Evolutionary conservation across 2,888 invertebrate genomes (phyloP).

Genomic region (Rosalia funebris): DNA sequence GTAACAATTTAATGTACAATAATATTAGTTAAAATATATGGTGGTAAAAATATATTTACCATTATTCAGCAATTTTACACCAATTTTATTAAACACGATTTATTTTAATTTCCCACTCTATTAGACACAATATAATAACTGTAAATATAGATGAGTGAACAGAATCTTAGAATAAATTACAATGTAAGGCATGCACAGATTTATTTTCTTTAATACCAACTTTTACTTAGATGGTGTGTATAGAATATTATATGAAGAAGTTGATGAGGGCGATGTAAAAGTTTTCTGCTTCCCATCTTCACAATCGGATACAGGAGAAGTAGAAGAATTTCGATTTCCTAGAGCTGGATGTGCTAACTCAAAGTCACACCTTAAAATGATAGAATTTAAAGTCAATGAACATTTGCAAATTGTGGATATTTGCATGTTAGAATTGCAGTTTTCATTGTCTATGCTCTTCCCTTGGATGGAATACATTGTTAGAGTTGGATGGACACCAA

Average conservation of each 20-base stretch:
- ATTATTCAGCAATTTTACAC: no score
- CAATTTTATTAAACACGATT: no score
- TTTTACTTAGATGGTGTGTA: slow-evolving; percentile 77
- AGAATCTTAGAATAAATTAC: no score
- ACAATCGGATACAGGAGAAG: slow-evolving; percentile 79
- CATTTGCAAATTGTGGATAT: slow-evolving; percentile 78
- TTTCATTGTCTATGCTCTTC: slow-evolving; percentile 82
- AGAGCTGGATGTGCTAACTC: slow-evolving; percentile 91
- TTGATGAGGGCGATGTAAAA: slow-evolving; percentile 90
- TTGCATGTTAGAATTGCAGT: slow-evolving; percentile 78
- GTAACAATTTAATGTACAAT: no score
- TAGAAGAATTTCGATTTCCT: slow-evolving; percentile 89
- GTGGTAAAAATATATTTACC: no score
- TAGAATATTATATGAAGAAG: slow-evolving; percentile 87
- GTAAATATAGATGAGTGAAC: no score
- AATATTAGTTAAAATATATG: no score
- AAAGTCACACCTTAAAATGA: slow-evolving; percentile 86
- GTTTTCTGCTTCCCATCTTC: slow-evolving; percentile 89
- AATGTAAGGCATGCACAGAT: no score
- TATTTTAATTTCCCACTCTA: no score
- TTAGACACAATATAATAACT: no score
- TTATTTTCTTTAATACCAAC: no score
- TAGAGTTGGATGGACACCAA: slow-evolving; percentile 94
- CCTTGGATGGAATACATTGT: slow-evolving; percentile 97
- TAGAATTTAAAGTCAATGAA: slow-evolving; percentile 77